phyloP scores from a whole-genome alignment of 1,140 invertebrate species.

The Sitobion miscanthi region DNA sequence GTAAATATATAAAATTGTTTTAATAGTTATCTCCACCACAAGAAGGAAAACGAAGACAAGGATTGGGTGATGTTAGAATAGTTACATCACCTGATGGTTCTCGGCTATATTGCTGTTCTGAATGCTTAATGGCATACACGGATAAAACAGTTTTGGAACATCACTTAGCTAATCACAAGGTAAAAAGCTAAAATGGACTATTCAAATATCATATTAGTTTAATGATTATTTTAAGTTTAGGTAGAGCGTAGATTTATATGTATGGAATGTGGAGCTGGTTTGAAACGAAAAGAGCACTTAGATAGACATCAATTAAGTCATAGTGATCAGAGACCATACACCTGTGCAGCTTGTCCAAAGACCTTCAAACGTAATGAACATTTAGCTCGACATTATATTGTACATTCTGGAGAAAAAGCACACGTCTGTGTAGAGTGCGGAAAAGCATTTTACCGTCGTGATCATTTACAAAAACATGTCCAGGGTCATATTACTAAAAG shows the following conservation, averaged over 20 bases:
- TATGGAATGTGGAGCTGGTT: conserved; percentile 82
- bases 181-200: background rate
- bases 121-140: conserved; percentile 85
- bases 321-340: conserved; percentile 66
- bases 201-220: conserved; percentile 19
- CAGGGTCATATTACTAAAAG: conserved; percentile 60
- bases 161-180: conserved; percentile 77
- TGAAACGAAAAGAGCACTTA: conserved; percentile 68
- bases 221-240: conserved; percentile 30
- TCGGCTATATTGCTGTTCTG: conserved; percentile 82
- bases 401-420: conserved; percentile 83
- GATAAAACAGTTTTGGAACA: conserved; percentile 81
- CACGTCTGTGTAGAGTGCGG: conserved; percentile 86
- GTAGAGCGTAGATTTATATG: conserved; percentile 72
- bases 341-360: conserved; percentile 82
- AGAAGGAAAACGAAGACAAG: conserved; percentile 59
- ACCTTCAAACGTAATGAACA: conserved; percentile 87
- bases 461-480: conserved; percentile 71
- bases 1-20: background rate
- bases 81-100: conserved; percentile 83
- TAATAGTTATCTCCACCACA: conserved; percentile 57
- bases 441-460: conserved; percentile 78
- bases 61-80: conserved; percentile 75
- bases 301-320: conserved; percentile 62
- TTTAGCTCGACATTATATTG: conserved; percentile 81